Evolutionary conservation across 2,797 vertebrate genomes (phyloP), one percentile per base, ranked within the genome.

Genomic region (Enoplosus armatus): DNA sequence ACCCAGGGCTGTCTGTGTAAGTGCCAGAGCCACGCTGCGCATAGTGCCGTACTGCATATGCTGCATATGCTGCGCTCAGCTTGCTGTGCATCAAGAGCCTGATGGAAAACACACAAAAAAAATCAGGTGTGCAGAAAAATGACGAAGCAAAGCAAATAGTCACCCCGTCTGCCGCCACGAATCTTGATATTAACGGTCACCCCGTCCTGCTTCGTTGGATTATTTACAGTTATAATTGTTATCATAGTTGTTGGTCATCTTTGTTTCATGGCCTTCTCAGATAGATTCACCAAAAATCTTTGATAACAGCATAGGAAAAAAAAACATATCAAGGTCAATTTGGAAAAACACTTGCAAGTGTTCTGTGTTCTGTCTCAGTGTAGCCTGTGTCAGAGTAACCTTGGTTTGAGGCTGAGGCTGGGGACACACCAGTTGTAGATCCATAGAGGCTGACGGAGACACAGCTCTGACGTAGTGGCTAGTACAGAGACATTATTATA

Each of bases 31-130:
- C 91, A 90, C 61, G 88, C 92, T 92, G 93, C 60, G 91, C 91
- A 90, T 87, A 82, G 87, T 82, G 91, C 91, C 79, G 37, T 87
- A 84, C 87, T 92, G 90, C 92, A 93, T 94, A 90, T 94, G 92
- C 87, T 92, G 90, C 92, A 93, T 94, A 90, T 94, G 92, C 91
- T 89, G 80, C 76, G 65, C 90, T 93, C 92, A 83, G 88, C 91
- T 88, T 91, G 91, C 88, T 89, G 91, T 89, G 92, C 87, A 90
- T 92, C 75, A 78, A 89, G 79, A 89, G 90, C 89, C 88, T 75
- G 87, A 89, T 88, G 84, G 85, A 89, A 90, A 87, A 83, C 66
- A 61, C 66, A 54, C 15, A 72, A 39, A 71, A 76, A 67, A 68
- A 63, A 79, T 87, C 85, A 90, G 85, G 85, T 91, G 91, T 82